Base-by-base conservation (phyloP, 2,113 vertebrate genomes). In the Ciconia boyciana region DNA sequence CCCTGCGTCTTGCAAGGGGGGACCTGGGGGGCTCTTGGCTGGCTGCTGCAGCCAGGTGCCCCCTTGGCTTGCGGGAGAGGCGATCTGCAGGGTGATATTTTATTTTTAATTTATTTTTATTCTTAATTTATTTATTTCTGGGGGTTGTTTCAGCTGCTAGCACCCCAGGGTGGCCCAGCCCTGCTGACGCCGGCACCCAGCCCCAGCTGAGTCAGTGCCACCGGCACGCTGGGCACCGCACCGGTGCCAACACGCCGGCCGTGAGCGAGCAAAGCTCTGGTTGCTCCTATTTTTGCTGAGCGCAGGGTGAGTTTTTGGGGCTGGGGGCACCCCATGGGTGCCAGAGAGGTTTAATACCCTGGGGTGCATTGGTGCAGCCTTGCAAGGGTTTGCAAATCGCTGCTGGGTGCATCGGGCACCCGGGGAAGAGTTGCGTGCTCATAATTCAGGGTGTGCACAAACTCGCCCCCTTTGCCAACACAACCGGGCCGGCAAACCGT, bases 401-500 rank as follows among this genome's bases (percentile, higher is more conserved):
- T 8, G 22, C 29, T 9, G 66, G 34, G 11, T 12, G 55, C 7
- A 1, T 25, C 3, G 58, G 49, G 60, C 4, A 11, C 29, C 7
- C 2, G 3, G 22, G 28, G 7, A 16, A 18, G 52, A 54, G 34
- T 24, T 21, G 44, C 6, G 16, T 3, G 28, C 3, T 3, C 15
- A 12, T 20, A 11, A 24, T 32, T 39, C 1, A 10, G 55, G 34
- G 34, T 1, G 6, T 3, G 29, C 6, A 2, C 1, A 1, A 39
- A 3, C 28, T 46, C 24, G 6, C 10, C 34, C 34, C 34, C 24
- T 62, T 34, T 32, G 41, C 65, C 55, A 28, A 49, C 3, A 1
- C 44, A 8, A 28, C 21, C 5, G 9, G 4, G 78, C 60, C 7
- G 24, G 31, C 17, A 28, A 16, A 13, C 14, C 5, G 14, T 11